Conservation (phyloP, 1,140 invertebrate genomes). For the Aricia agestis region DNA sequence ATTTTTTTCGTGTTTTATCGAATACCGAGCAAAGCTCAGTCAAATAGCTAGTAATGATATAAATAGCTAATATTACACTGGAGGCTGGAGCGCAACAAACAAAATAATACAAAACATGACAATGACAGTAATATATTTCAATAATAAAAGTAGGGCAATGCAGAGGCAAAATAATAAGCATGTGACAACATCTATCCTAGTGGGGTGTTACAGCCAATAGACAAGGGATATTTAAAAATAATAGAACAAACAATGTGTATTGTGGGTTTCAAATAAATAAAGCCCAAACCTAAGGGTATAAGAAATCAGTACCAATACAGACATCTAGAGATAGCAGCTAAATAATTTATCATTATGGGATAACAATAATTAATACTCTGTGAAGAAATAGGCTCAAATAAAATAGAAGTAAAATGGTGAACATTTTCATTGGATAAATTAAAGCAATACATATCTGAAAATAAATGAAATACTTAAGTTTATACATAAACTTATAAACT, state of each 20-base stretch:
- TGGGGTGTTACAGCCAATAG: not conserved
- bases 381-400: slow-evolving; percentile 29
- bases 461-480: slow-evolving; percentile 11
- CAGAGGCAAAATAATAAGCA: slow-evolving; percentile 2
- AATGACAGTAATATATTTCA: not conserved
- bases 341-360: slow-evolving; percentile 42
- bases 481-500: slow-evolving; percentile 74
- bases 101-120: not conserved
- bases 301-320: slow-evolving; percentile 48
- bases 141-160: not conserved
- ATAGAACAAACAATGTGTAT: slow-evolving; percentile 47
- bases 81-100: not conserved
- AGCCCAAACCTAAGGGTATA: slow-evolving; percentile 28
- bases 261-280: slow-evolving; percentile 39
- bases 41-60: no score
- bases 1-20: no score
- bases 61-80: not conserved
- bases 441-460: not conserved
- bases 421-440: not conserved
- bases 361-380: slow-evolving; percentile 18
- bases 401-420: slow-evolving; percentile 32
- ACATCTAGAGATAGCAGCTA: slow-evolving; percentile 74
- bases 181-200: not conserved
- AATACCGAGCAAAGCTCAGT: no score
- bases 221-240: slow-evolving; percentile 17